Conservation (phyloP, 64 coral and sea anemone genomes). For the Anthopleura sola region DNA sequence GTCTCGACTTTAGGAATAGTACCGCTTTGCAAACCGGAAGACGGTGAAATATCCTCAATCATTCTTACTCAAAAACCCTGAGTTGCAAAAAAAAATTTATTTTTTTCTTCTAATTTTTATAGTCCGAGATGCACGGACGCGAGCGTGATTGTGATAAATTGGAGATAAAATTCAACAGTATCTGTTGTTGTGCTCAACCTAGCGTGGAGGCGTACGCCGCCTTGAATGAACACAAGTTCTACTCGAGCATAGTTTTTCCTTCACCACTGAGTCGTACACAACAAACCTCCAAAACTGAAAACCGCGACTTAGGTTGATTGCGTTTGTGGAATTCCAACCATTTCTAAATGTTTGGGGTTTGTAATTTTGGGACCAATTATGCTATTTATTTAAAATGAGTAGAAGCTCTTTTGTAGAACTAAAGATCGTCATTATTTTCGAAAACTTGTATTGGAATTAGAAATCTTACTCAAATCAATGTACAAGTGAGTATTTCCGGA, state of each 20-base stretch:
- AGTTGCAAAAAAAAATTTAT: neutral
- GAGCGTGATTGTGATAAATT: constrained; percentile 2
- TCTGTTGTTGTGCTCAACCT: neutral
- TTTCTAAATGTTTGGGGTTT: neutral
- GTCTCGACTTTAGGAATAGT: neutral
- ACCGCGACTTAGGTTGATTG: neutral
- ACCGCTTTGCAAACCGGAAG: constrained; percentile 11
- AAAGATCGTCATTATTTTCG: neutral
- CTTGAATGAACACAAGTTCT: neutral
- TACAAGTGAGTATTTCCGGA: constrained; percentile 4
- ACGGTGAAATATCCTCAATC: neutral
- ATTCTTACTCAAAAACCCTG: neutral
- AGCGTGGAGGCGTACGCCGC: neutral
- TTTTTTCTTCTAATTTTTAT: neutral
- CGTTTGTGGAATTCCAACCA: neutral
- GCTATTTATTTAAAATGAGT: neutral
- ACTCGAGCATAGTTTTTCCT: neutral
- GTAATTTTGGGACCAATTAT: neutral
- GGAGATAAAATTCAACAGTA: neutral
- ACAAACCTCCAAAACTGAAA: neutral
- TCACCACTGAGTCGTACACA: neutral
- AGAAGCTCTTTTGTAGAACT: neutral
- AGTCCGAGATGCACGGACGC: neutral
- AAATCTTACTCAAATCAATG: neutral
- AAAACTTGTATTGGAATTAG: neutral